These are phyloP conservation scores for Pomatorhinus ruficollis DNA, from an alignment of 2,113 vertebrate genomes.

Conservation along the genomic window DNA sequence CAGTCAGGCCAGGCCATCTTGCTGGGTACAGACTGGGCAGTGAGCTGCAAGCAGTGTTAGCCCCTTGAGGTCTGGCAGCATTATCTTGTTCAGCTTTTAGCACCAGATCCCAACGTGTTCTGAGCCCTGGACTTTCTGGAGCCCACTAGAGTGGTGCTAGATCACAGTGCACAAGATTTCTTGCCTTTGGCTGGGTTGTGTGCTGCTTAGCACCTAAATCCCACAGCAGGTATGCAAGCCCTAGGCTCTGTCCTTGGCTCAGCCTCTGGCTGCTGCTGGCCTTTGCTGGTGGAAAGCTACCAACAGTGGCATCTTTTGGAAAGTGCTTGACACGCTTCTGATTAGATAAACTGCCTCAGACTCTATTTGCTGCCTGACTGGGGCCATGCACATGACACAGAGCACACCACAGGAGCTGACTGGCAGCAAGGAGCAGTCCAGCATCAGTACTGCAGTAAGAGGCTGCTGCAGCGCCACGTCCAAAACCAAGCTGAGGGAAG, in stretches of 20 bases:
- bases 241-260: not conserved
- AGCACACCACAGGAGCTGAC: accelerated
- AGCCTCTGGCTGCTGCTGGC: not conserved
- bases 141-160: not conserved
- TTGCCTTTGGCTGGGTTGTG: not conserved
- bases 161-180: not conserved
- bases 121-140: not conserved
- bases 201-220: not conserved
- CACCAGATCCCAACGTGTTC: accelerated
- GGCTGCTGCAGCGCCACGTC: not conserved
- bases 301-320: not conserved
- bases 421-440: not conserved
- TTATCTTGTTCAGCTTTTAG: not conserved
- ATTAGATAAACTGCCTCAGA: not conserved
- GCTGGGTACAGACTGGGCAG: not conserved
- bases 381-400: accelerated
- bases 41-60: not conserved
- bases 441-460: not conserved
- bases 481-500: not conserved
- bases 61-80: not conserved
- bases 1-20: not conserved
- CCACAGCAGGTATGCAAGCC: not conserved
- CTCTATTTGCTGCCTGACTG: not conserved
- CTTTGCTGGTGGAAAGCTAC: not conserved
- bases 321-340: not conserved